Conservation (phyloP, 2,113 vertebrate genomes). For the Gyps fulvus region DNA sequence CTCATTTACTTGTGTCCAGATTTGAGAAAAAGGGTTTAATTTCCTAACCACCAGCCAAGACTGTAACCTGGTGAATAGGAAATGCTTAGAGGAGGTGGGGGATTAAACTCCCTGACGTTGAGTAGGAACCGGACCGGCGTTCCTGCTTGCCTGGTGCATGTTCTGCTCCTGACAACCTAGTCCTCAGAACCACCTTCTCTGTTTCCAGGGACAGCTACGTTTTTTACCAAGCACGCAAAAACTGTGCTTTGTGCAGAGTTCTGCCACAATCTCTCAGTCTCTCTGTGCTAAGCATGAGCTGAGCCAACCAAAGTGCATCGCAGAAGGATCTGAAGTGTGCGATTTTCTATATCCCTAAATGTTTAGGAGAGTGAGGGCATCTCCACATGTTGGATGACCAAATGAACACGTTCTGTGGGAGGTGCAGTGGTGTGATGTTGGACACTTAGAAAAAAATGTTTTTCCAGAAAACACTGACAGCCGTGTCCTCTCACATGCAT, state of each 20-base stretch:
- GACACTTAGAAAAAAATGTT: background rate
- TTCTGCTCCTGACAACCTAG: background rate
- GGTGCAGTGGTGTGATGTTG: background rate
- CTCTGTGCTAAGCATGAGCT: background rate
- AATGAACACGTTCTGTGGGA: background rate
- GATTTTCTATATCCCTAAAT: background rate
- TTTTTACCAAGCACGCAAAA: background rate
- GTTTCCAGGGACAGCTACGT: background rate
- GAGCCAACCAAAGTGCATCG: background rate
- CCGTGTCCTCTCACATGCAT: background rate
- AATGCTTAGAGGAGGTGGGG: background rate
- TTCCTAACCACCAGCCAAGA: background rate
- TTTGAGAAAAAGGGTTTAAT: background rate
- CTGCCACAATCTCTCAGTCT: background rate
- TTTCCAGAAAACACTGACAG: background rate
- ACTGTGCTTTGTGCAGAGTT: background rate
- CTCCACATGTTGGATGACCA: background rate
- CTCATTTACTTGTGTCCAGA: background rate
- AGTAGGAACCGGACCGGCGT: background rate
- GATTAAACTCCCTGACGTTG: background rate
- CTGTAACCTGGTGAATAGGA: background rate
- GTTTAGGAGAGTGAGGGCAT: background rate
- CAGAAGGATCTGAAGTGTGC: background rate
- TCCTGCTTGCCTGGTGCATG: background rate
- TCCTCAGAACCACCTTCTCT: background rate